Conservation (phyloP, 1,140 invertebrate species). For the Oreohelix idahoensis region DNA sequence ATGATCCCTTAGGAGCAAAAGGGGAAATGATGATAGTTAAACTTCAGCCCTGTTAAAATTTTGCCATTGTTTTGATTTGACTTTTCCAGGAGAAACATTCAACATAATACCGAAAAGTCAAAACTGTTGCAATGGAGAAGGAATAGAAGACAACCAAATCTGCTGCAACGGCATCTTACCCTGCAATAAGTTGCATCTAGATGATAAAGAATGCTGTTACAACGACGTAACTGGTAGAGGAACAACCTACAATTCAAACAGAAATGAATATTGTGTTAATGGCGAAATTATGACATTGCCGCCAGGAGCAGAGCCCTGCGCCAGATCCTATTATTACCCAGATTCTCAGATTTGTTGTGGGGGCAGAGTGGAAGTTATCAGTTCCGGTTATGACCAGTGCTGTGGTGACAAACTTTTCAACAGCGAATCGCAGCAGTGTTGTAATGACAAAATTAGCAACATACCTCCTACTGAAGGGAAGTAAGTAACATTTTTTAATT, state of each 20-base stretch:
- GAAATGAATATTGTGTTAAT: not conserved
- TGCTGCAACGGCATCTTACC: not conserved
- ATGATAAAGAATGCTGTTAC: slow-evolving; percentile 24
- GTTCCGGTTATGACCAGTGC: not conserved
- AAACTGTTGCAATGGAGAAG: slow-evolving; percentile 22
- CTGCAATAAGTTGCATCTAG: not conserved
- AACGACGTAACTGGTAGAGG: not conserved
- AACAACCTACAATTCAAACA: not conserved
- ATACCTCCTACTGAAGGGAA: not conserved
- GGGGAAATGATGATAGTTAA: too few species aligned
- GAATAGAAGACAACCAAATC: not conserved
- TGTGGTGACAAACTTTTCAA: not conserved
- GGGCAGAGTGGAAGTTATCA: not conserved
- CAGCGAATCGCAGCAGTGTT: not conserved
- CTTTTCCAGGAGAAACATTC: not conserved
- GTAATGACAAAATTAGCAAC: not conserved
- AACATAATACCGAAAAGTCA: not conserved
- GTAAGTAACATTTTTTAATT: not conserved
- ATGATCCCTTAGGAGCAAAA: too few species aligned
- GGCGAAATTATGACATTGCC: not conserved
- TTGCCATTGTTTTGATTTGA: too few species aligned
- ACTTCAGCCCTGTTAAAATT: too few species aligned
- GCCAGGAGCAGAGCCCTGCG: not conserved
- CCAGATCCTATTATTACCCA: not conserved
- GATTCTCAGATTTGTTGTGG: slow-evolving; percentile 7